phyloP scores from a whole-genome alignment of 2,113 vertebrate genomes.

The Mungos mungo region DNA sequence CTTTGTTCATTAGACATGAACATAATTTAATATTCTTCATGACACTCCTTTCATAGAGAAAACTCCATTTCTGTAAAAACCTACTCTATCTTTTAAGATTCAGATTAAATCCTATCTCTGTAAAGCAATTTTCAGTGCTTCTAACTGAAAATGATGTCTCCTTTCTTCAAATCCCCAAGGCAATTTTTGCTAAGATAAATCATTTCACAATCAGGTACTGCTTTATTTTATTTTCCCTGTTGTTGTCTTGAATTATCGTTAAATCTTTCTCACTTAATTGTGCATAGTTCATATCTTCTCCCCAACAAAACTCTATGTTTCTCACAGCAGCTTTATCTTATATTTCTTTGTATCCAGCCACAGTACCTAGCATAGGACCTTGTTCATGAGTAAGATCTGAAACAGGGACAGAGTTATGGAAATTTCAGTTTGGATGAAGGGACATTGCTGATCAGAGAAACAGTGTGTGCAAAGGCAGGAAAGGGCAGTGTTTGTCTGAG shows the following conservation, averaged over 20 bases:
- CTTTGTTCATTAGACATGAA: neutral
- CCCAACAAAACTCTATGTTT: neutral
- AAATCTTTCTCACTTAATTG: conserved; percentile 39
- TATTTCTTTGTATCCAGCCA: neutral
- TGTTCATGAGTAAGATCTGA: neutral
- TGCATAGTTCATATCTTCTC: neutral
- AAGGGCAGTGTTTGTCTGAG: neutral
- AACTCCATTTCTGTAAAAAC: conserved; percentile 36
- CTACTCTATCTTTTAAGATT: conserved; percentile 36
- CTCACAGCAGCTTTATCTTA: neutral
- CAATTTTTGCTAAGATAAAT: conserved; percentile 53
- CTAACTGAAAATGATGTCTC: conserved; percentile 23
- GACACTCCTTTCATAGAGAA: neutral
- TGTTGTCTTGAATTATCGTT: neutral
- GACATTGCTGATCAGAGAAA: neutral
- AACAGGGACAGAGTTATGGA: neutral
- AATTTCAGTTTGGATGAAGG: conserved; percentile 8
- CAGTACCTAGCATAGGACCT: neutral
- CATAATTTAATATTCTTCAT: conserved; percentile 44
- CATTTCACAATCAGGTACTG: conserved; percentile 18
- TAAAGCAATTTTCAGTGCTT: neutral
- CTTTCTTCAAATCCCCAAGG: conserved; percentile 42
- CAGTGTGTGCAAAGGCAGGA: neutral
- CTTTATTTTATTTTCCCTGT: conserved; percentile 18
- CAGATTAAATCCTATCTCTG: neutral